These are phyloP conservation scores for Ciconia nigra DNA, from an alignment of 2,797 vertebrate genomes.

Conservation along the genomic window DNA sequence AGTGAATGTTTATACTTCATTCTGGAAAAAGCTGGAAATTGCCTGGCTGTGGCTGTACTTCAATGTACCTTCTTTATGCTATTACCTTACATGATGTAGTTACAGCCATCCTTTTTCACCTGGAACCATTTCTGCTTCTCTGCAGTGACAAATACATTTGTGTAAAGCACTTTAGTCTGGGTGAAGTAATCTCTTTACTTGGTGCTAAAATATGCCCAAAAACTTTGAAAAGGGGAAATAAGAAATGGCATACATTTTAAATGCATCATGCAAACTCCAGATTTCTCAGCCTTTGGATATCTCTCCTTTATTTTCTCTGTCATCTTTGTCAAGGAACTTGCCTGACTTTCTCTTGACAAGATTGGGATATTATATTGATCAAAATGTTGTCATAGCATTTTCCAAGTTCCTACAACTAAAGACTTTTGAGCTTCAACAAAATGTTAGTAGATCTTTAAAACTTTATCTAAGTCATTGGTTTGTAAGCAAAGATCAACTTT, in stretches of 20 bases:
- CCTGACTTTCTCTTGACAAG: neutral
- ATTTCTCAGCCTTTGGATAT: neutral
- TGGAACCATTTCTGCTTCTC: neutral
- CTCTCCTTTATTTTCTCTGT: neutral
- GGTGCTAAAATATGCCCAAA: neutral
- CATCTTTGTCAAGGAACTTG: neutral
- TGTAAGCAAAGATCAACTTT: neutral
- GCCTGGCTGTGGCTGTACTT: neutral
- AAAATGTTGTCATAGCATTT: neutral
- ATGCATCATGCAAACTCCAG: neutral
- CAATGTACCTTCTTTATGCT: neutral
- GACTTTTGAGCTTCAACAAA: neutral
- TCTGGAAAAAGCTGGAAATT: neutral
- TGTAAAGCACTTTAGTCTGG: neutral
- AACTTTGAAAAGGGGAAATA: neutral
- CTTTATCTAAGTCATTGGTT: neutral
- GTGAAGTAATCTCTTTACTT: neutral
- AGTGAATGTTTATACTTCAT: neutral
- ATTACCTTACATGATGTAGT: neutral
- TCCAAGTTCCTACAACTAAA: neutral
- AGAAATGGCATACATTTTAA: neutral
- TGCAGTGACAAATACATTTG: neutral
- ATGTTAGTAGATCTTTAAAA: neutral
- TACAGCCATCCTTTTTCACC: neutral
- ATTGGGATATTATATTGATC: neutral